Conservation (phyloP, 2,797 vertebrate genomes). For the Sphaeramia orbicularis region DNA sequence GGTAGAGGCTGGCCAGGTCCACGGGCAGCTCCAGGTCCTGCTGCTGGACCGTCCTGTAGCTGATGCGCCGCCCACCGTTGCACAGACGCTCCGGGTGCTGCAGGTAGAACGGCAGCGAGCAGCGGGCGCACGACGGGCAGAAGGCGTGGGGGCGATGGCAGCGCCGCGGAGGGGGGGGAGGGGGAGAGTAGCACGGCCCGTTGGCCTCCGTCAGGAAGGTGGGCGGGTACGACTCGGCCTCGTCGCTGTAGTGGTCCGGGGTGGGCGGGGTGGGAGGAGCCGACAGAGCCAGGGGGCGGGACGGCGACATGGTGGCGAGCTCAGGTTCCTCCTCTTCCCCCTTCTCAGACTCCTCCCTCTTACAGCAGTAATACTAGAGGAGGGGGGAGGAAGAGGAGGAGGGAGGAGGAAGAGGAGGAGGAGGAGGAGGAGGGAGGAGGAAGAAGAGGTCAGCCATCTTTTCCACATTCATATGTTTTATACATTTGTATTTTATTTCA, state of each 20-base stretch:
- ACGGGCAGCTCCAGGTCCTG: constrained; percentile 87
- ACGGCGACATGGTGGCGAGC: constrained; percentile 70
- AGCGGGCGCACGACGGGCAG: constrained; percentile 90
- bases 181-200: constrained; percentile 86
- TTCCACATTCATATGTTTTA: no score
- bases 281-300: constrained; percentile 69
- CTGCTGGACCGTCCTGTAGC: constrained; percentile 89
- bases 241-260: constrained; percentile 59
- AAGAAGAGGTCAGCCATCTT: no score
- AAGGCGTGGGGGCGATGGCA: constrained; percentile 82
- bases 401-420: no score
- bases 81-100: constrained; percentile 88
- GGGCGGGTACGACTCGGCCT: constrained; percentile 79
- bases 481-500: no score
- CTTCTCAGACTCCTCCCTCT: constrained; percentile 92
- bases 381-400: background rate
- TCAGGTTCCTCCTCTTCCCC: constrained; percentile 91
- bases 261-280: constrained; percentile 72
- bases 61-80: constrained; percentile 90
- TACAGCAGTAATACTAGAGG: constrained; percentile 96
- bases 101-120: constrained; percentile 90
- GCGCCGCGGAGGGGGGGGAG: constrained; percentile 74
- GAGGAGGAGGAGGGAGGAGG: no score
- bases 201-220: constrained; percentile 89
- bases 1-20: constrained; percentile 84